Conservation (phyloP, 2,797 vertebrate genomes). For the Lycodopsis pacificus region DNA sequence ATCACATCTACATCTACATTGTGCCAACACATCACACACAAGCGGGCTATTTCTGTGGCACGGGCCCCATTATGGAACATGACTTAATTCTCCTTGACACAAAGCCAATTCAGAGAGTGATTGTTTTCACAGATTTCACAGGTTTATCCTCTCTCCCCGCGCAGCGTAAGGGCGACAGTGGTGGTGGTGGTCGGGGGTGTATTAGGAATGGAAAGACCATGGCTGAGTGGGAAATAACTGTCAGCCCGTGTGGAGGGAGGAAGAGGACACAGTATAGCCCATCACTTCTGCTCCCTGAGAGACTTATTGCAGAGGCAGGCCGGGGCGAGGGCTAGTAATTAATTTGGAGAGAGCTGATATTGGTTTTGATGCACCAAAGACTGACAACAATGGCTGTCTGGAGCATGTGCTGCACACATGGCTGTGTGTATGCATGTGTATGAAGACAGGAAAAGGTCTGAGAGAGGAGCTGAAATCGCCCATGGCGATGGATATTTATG, state of each 20-base stretch:
- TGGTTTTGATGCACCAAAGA: constrained; percentile 83
- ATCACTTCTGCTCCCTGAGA: constrained; percentile 81
- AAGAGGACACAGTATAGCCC: constrained; percentile 56
- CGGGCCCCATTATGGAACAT: constrained; percentile 55
- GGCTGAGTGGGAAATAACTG: constrained; percentile 60
- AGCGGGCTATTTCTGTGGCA: constrained; percentile 28
- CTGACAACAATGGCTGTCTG: constrained; percentile 51
- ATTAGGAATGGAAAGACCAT: constrained; percentile 55
- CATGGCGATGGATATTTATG: constrained; percentile 68
- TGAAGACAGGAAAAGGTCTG: constrained; percentile 26
- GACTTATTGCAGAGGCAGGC: constrained; percentile 85
- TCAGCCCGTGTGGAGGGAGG: constrained; percentile 51
- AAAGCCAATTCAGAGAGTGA: constrained; percentile 73
- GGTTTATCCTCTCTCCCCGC: constrained; percentile 56
- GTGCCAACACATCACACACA: constrained; percentile 33
- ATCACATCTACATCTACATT: constrained; percentile 59
- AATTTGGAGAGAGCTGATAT: constrained; percentile 83
- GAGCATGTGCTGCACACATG: constrained; percentile 6
- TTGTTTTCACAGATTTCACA: constrained; percentile 79
- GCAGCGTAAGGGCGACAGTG: constrained; percentile 19
- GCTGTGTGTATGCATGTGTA: constrained; percentile 1
- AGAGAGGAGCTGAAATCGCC: constrained; percentile 17
- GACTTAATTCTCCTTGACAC: constrained; percentile 76
- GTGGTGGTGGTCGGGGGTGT: neutral
- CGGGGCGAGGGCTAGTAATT: constrained; percentile 77